Evolutionary conservation across 2,888 invertebrate species (phyloP), one percentile per base, ranked within the genome.

Genomic region (Cryptocephalus moraei): DNA sequence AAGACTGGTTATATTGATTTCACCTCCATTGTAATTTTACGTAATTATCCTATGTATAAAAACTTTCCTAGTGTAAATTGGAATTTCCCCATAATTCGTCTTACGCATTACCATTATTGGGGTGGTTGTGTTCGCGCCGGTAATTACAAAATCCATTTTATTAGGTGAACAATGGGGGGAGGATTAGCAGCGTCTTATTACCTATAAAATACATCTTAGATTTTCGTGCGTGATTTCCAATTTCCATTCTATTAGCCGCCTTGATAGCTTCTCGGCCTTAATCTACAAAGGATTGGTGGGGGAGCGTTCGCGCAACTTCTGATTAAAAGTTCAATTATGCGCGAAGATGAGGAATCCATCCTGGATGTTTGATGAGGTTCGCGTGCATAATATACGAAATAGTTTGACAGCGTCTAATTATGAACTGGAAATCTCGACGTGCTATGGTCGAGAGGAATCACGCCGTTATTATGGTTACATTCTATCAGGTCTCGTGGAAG

Each of bases 171-270:
- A 13, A 14, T n/a, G 14, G 14, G 14, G 11, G 40, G 36, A 12
- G 36, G 14, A 13, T 40, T 13, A 47, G 47, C 61, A 62, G 56
- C 64, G 64, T 66, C 65, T 65, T 66, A 67, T 67, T 66, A 67
- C 58, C 62, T 65, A 60, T 61, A 65, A 66, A 67, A 65, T 63
- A 64, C 63, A 60, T 60, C 59, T 62, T 64, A 59, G 61, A 63
- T 60, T 55, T 60, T 63, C 60, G 66, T 65, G 64, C 67, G 66
- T 66, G 67, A 69, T 69, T 69, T 68, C 67, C 67, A 68, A 69
- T 69, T 68, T 68, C 67, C 69, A 69, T 69, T 65, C 67, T 62
- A 66, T 69, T 67, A 67, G 61, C 61, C 57, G 60, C 60, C 62
- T 65, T 66, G 64, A 67, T 67, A 63, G 62, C 61, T 65, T 67